phyloP scores from a whole-genome alignment of 1,140 invertebrate species.

The Probaryconus sp. region DNA sequence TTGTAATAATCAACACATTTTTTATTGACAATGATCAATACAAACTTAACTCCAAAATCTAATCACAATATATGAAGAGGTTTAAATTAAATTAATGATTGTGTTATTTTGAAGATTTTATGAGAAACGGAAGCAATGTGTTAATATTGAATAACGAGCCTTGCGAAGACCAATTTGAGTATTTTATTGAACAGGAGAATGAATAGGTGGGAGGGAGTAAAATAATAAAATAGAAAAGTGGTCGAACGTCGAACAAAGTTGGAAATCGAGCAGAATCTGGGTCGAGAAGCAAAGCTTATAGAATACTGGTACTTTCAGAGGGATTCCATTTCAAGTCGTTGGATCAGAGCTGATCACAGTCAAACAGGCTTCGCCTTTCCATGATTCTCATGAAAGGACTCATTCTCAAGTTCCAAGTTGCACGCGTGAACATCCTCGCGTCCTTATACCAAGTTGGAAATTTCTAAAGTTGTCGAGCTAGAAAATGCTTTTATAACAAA shows the following conservation, averaged over 20 bases:
- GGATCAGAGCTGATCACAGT: conserved; percentile 54
- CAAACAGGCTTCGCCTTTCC: conserved; percentile 45
- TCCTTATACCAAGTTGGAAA: conserved; percentile 26
- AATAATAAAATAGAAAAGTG: conserved; percentile 53
- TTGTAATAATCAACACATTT: too few relatives aligned
- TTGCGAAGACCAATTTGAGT: conserved; percentile 29
- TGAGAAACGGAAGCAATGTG: conserved; percentile 15
- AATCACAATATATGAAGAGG: too few relatives aligned
- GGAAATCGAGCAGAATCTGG: conserved; percentile 52
- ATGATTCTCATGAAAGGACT: conserved; percentile 35
- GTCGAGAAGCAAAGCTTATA: conserved; percentile 58
- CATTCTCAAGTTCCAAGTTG: conserved; percentile 46
- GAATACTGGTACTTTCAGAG: conserved; percentile 51
- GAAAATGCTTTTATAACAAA: conserved; percentile 38
- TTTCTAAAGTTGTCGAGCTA: conserved; percentile 27
- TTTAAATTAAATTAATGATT: conserved; percentile 30
- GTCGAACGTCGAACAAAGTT: conserved; percentile 47
- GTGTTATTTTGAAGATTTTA: conserved; percentile 25
- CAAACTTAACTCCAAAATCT: too few relatives aligned
- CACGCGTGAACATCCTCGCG: conserved; percentile 41
- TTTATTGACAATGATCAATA: too few relatives aligned
- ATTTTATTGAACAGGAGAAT: conserved; percentile 35
- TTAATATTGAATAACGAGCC: conserved; percentile 38
- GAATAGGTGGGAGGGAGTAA: conserved; percentile 12
- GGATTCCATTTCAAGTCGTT: conserved; percentile 61